Percentiles rank a stretch among this genome's conserved stretches.
phyloP scores from a whole-genome alignment of 2,888 invertebrate species.

The Patella caerulea region DNA sequence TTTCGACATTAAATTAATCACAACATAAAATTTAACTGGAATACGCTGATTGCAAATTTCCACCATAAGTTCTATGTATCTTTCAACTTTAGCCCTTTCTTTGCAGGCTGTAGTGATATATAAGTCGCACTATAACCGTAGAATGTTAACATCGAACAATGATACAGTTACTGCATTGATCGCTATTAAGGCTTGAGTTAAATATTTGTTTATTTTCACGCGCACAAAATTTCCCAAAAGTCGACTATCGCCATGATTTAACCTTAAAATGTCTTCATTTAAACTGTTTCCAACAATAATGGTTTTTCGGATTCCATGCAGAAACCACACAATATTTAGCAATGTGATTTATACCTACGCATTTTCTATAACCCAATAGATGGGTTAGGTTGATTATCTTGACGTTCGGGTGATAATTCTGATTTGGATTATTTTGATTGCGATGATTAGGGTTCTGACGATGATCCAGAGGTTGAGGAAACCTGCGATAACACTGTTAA shows the following conservation, averaged over 20 bases:
- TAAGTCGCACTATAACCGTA: neutral
- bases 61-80: constrained; percentile 5
- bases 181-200: neutral
- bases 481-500: too few species aligned
- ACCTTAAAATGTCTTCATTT: neutral
- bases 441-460: too few species aligned
- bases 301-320: neutral
- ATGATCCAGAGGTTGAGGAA: too few species aligned
- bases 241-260: neutral
- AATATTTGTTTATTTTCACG: neutral
- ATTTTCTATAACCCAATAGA: neutral
- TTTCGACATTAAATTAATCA: neutral
- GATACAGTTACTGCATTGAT: neutral
- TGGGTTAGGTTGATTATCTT: too few species aligned
- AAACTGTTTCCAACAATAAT: neutral
- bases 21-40: constrained; percentile 14
- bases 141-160: neutral
- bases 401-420: too few species aligned
- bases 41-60: neutral
- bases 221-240: neutral
- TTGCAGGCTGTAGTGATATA: constrained; percentile 10
- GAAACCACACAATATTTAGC: neutral
- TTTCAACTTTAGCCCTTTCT: constrained; percentile 6
- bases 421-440: too few species aligned
- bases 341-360: neutral